A percentile compares a stretch with the other conserved stretches of the same genome.
Evolutionary conservation across 2,797 vertebrate genomes (phyloP).

Genomic region (Dallia pectoralis): DNA sequence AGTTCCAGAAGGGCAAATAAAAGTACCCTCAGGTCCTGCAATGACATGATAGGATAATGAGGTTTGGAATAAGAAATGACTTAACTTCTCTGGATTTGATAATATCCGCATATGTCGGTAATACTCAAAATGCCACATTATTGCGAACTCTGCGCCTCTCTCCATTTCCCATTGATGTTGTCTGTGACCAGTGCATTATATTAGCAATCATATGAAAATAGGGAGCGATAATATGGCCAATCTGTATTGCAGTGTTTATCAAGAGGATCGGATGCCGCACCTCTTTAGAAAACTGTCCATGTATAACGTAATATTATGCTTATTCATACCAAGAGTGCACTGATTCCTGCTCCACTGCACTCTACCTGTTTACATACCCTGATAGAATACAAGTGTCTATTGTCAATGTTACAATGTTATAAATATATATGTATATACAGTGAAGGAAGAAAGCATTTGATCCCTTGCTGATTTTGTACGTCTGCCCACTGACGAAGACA

Average conservation of each 20-base stretch:
- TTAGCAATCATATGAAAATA: neutral
- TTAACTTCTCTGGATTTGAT: no score
- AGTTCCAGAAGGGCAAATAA: neutral
- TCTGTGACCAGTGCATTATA: neutral
- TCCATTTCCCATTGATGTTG: neutral
- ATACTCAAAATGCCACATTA: neutral
- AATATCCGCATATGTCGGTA: neutral
- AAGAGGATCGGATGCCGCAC: constrained; percentile 17
- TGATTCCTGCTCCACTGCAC: constrained; percentile 14
- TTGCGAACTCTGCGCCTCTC: neutral
- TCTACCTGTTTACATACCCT: neutral
- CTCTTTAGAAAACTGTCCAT: constrained; percentile 18
- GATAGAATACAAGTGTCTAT: constrained; percentile 14
- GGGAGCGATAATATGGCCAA: neutral
- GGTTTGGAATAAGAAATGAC: constrained; percentile 10
- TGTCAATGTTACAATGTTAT: no score
- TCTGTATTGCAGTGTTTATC: neutral
- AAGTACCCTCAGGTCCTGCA: neutral
- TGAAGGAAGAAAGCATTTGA: no score
- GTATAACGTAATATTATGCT: constrained; percentile 20
- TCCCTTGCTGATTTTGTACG: no score
- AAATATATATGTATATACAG: no score
- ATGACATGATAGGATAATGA: constrained; percentile 27
- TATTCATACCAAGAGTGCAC: constrained; percentile 13
- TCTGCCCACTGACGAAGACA: no score